Percentiles rank a stretch among this genome's conserved stretches.
phyloP scores from a whole-genome alignment of 2,113 vertebrate species.

The Cavia aperea region DNA sequence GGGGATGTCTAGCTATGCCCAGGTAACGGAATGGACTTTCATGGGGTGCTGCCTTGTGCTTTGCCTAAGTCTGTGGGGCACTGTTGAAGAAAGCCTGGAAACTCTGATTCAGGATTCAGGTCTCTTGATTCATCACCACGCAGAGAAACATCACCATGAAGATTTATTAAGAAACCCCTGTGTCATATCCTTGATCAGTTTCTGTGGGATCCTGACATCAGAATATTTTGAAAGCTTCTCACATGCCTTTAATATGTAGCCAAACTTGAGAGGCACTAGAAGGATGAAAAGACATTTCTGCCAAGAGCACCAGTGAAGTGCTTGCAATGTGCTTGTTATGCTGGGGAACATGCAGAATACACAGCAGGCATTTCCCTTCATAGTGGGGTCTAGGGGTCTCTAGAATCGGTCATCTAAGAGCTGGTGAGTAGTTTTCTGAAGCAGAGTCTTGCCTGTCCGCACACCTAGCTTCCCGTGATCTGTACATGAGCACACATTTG shows the following conservation, averaged over 20 bases:
- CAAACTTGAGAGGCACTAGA: not conserved
- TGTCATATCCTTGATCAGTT: not conserved
- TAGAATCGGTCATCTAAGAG: too few species aligned
- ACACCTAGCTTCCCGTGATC: not conserved
- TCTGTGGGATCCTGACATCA: not conserved
- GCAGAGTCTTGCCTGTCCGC: not conserved
- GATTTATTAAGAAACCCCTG: not conserved
- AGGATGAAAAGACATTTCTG: not conserved
- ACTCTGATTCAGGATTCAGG: not conserved
- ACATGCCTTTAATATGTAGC: not conserved
- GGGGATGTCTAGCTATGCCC: not conserved
- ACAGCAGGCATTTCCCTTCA: not conserved
- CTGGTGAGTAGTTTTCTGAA: not conserved
- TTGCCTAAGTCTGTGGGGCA: not conserved
- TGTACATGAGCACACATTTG: not conserved
- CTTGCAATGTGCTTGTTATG: not conserved
- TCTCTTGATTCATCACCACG: not conserved
- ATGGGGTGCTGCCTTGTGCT: accelerated
- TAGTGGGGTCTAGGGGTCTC: accelerated
- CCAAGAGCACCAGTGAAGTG: not conserved
- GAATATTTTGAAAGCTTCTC: not conserved
- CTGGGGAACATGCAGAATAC: not conserved
- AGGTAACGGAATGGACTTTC: not conserved
- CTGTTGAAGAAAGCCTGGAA: not conserved
- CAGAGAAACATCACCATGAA: not conserved